Percentiles rank a stretch among this genome's conserved stretches.
Evolutionary conservation across 2,888 invertebrate genomes (phyloP).

Genomic region (Volucella bombylans): DNA sequence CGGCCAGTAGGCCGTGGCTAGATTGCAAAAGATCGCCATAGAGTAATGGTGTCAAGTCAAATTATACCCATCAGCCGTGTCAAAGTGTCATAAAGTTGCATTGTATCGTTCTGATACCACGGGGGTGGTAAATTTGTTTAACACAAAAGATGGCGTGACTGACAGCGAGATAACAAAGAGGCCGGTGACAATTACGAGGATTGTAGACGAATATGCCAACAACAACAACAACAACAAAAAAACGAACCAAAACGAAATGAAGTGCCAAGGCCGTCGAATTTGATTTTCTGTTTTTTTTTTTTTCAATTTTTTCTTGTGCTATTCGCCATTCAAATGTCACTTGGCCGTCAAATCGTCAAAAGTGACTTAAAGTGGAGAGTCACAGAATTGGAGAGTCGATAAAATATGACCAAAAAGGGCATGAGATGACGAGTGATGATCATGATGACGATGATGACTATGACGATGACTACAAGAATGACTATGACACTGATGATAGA

Average conservation of each 20-base stretch:
- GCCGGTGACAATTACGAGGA: slow-evolving; percentile 21
- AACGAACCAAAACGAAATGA: no score
- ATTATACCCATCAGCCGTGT: slow-evolving; percentile 53
- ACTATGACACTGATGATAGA: slow-evolving; percentile 51
- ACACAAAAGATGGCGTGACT: slow-evolving; percentile 66
- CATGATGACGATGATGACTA: slow-evolving; percentile 45
- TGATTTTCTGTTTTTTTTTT: no score
- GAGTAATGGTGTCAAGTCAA: slow-evolving; percentile 58
- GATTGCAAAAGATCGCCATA: slow-evolving; percentile 32
- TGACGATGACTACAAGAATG: slow-evolving; percentile 50
- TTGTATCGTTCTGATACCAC: neutral
- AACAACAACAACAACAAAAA: neutral
- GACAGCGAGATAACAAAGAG: slow-evolving; percentile 4
- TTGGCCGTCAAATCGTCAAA: slow-evolving; percentile 53
- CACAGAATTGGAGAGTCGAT: slow-evolving; percentile 29
- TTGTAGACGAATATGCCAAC: slow-evolving; percentile 18
- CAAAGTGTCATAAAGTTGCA: slow-evolving; percentile 67
- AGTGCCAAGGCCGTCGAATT: no score
- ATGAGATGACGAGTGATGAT: slow-evolving; percentile 56
- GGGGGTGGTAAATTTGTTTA: slow-evolving; percentile 37
- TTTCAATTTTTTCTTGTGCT: neutral
- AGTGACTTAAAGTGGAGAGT: slow-evolving; percentile 55
- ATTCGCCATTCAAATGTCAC: slow-evolving; percentile 52
- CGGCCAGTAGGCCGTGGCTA: neutral
- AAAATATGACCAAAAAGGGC: slow-evolving; percentile 57